These are phyloP conservation scores for Acanthosepion lycidas DNA, from an alignment of 2,888 invertebrate genomes.

Conservation along the genomic window DNA sequence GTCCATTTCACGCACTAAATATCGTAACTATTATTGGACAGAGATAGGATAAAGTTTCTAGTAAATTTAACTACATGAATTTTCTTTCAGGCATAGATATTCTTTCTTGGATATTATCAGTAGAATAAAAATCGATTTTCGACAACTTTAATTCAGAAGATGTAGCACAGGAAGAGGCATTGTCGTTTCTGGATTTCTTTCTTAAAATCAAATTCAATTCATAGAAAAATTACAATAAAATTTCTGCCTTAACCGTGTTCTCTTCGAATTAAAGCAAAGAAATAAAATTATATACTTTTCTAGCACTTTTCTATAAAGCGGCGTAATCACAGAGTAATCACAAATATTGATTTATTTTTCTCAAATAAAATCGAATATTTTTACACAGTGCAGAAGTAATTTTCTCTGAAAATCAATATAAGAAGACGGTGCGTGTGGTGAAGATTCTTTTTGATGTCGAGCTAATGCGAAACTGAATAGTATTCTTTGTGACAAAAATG, in stretches of 20 bases:
- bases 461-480: not conserved
- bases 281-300: not conserved
- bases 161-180: not conserved
- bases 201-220: not conserved
- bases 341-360: constrained; percentile 9
- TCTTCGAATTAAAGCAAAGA: not conserved
- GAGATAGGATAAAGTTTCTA: too few species aligned
- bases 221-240: not conserved
- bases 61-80: too few species aligned
- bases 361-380: constrained; percentile 11
- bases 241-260: not conserved
- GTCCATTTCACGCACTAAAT: too few species aligned
- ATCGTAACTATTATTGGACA: too few species aligned
- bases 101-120: not conserved
- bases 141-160: not conserved
- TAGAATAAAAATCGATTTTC: not conserved
- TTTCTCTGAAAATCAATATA: not conserved
- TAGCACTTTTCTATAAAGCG: not conserved
- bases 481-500: not conserved
- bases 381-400: not conserved
- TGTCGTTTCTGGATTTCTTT: not conserved
- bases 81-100: too few species aligned
- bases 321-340: not conserved
- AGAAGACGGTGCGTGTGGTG: not conserved
- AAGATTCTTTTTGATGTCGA: not conserved